Conservation (phyloP, 2,113 vertebrate genomes). For the Falco punctatus region DNA sequence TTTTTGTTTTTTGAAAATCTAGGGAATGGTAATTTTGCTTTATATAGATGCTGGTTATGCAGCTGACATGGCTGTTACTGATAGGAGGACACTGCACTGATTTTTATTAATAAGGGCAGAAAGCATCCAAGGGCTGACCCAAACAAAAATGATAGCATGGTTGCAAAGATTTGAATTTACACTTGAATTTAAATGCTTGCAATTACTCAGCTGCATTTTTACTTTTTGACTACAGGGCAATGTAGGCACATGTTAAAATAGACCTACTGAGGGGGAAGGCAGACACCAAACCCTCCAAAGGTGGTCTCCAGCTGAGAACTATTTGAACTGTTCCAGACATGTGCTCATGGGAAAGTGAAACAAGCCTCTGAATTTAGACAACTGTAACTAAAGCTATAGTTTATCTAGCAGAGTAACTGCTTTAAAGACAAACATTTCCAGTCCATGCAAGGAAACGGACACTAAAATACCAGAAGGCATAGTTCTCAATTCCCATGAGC, state of each 20-base stretch:
- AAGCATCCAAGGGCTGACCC: background rate
- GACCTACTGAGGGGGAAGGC: background rate
- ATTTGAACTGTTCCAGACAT: background rate
- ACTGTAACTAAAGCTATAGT: background rate
- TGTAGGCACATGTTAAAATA: background rate
- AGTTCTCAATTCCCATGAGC: background rate
- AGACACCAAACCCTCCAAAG: background rate
- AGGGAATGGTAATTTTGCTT: slow-evolving; percentile 14
- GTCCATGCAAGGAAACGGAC: background rate
- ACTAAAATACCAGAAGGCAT: background rate
- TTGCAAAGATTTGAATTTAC: background rate
- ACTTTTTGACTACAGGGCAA: background rate
- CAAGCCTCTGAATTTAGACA: background rate
- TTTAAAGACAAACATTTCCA: slow-evolving; percentile 2
- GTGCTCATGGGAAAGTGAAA: background rate
- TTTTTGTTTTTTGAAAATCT: slow-evolving; percentile 32
- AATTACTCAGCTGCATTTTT: background rate
- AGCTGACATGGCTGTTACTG: background rate
- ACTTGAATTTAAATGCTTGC: background rate
- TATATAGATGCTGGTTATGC: slow-evolving; percentile 1
- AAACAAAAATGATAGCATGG: slow-evolving; percentile 13
- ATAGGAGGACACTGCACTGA: background rate
- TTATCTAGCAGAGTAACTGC: background rate
- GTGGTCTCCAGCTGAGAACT: background rate
- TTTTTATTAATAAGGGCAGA: background rate